phyloP scores from a whole-genome alignment of 2,888 invertebrate species.

The Leptinotarsa rubiginosa region DNA sequence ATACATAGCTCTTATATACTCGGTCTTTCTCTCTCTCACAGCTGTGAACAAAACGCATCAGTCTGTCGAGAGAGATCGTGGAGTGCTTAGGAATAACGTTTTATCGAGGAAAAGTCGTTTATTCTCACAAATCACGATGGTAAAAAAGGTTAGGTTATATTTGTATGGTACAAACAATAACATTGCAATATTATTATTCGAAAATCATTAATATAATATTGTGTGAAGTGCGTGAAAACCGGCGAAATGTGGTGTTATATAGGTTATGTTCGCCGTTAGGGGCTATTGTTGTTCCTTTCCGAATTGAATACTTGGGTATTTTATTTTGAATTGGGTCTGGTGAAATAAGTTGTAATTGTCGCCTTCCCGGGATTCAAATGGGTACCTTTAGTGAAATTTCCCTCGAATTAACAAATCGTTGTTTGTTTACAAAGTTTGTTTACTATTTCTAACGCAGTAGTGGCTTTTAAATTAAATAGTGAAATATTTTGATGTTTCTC shows the following conservation, averaged over 20 bases:
- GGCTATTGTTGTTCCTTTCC: constrained; percentile 54
- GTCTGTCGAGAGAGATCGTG: constrained; percentile 65
- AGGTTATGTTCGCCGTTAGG: constrained; percentile 61
- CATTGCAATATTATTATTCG: constrained; percentile 33
- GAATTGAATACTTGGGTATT: constrained; percentile 50
- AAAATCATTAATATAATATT: constrained; percentile 42
- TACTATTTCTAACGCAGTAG: constrained; percentile 20
- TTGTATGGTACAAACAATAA: constrained; percentile 35
- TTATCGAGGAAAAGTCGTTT: constrained; percentile 50
- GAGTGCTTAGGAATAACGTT: constrained; percentile 57
- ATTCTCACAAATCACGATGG: constrained; percentile 48
- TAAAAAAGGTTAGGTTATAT: constrained; percentile 39
- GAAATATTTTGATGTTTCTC: constrained; percentile 21
- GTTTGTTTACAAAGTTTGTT: constrained; percentile 36
- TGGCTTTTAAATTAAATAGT: constrained; percentile 22
- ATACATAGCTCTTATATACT: constrained; percentile 63
- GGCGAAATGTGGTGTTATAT: constrained; percentile 55
- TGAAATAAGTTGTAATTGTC: constrained; percentile 27
- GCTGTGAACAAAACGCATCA: constrained; percentile 69
- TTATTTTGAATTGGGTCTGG: constrained; percentile 50
- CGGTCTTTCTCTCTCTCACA: constrained; percentile 58
- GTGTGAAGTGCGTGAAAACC: constrained; percentile 50
- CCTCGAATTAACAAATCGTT: not conserved
- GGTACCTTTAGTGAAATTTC: constrained; percentile 34
- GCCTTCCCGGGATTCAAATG: not conserved